Evolutionary conservation across 2,888 invertebrate genomes (phyloP).

Genomic region (Plutella xylostella): DNA sequence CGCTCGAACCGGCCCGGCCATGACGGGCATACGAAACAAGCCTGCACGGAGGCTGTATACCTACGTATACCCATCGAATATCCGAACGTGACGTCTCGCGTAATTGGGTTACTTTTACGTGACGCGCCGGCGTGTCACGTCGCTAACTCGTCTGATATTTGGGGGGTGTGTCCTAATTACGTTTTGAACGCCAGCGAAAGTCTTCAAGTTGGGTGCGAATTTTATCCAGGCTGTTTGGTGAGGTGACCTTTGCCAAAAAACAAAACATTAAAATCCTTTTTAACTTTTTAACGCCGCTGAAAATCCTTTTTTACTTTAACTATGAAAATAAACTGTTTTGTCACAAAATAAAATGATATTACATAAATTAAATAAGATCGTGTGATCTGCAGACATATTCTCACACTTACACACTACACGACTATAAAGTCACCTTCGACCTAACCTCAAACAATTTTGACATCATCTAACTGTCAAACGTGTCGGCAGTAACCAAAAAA

Average conservation of each 20-base stretch:
- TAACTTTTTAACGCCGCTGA: no score
- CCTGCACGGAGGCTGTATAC: conserved; percentile 12
- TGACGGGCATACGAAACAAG: conserved; percentile 59
- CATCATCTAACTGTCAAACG: conserved; percentile 53
- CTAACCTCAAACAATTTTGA: conserved; percentile 42
- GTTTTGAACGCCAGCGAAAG: conserved; percentile 21
- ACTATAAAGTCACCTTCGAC: conserved; percentile 47
- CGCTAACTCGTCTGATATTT: conserved; percentile 26
- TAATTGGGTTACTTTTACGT: conserved; percentile 68
- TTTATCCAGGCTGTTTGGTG: no score
- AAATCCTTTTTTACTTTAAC: no score
- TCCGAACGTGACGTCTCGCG: conserved; percentile 54
- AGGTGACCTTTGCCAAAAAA: no score
- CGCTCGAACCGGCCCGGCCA: conserved; percentile 48
- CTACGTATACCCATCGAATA: conserved; percentile 36
- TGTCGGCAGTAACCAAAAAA: conserved; percentile 15
- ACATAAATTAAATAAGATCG: no score
- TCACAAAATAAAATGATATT: no score
- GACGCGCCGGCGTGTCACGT: conserved; percentile 52
- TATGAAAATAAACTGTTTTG: no score
- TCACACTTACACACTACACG: background rate
- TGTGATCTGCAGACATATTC: background rate
- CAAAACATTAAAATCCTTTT: no score
- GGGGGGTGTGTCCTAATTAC: conserved; percentile 59
- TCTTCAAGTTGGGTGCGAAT: no score